Base-by-base conservation (phyloP, 2,888 invertebrate species). In the Tethea ocularis region DNA sequence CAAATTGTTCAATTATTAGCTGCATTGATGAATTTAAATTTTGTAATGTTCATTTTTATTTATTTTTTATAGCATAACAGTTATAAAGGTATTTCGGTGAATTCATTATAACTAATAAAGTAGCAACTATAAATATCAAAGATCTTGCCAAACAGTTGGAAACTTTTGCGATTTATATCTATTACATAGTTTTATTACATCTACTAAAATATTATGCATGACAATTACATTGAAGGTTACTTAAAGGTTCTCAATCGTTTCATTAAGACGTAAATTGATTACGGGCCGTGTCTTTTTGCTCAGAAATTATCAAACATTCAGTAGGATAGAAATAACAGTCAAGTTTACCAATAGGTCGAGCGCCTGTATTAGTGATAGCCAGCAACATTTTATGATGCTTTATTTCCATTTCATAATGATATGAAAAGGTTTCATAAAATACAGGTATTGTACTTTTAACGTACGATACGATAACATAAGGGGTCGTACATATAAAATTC, bases 1-100 rank as follows among this genome's bases (percentile, higher is more conserved):
- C 66, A 64, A 33, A 73, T 59, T 67, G 63, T 62, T 67, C 17
- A 5, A 41, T 54, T 62, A 57, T 58, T 51, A 59, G 58, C 57
- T 57, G 54, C 33, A 53, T 52, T 29, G 53, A 3, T 17, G 26
- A 26, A 26, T 52, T 52, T 29, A n/a, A 10, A 53, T 29, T 17
- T 56, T 54, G 56, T 52, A 55, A 61, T 57, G 52, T 58, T 62
- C 56, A 54, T 58, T 62, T 3, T 33, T 7, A 33, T 7, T 36
- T 13, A 13, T 36, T 15, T 29, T 29, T 29, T 29, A 3, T 26
- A 26, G 26, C 10, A 29, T 29, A 29, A 8, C 10, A 29, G 29
- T 10, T 29, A 15, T 36, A 36, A 36, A 15, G 15, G 15, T 36
- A 13, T 15, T 36, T 36, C 36, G 15, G 36, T 3, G 15, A 36